Evolutionary conservation across 2,113 vertebrate species (phyloP).

Genomic region (Eleginops maclovinus): DNA sequence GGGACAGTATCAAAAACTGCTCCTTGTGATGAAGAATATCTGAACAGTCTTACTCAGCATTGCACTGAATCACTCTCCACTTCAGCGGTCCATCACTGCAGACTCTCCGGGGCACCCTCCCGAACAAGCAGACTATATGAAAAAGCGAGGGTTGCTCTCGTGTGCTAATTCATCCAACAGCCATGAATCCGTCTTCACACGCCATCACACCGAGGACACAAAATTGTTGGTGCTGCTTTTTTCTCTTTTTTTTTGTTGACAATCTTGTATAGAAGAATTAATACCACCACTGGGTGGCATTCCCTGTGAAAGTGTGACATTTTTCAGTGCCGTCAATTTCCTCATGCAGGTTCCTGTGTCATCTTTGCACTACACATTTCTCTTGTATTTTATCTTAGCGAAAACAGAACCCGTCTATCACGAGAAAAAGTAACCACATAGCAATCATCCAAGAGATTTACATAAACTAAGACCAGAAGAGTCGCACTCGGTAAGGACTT

Average conservation of each 20-base stretch:
- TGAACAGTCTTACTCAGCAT: slow-evolving; percentile 77
- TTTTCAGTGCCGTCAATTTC: slow-evolving; percentile 68
- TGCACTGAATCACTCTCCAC: slow-evolving; percentile 76
- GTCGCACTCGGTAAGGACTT: slow-evolving; percentile 46
- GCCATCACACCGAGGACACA: slow-evolving; percentile 58
- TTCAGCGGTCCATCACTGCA: slow-evolving; percentile 83
- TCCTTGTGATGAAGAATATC: slow-evolving; percentile 61
- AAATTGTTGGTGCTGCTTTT: slow-evolving; percentile 88
- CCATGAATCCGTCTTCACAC: slow-evolving; percentile 57
- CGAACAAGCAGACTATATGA: slow-evolving; percentile 42
- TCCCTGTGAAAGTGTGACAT: slow-evolving; percentile 67
- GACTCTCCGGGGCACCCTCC: slow-evolving; percentile 85
- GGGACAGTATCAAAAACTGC: slow-evolving; percentile 61
- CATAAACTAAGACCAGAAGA: slow-evolving; percentile 33
- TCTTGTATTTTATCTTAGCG: slow-evolving; percentile 42
- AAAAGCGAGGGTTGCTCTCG: slow-evolving; percentile 2
- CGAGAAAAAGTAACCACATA: slow-evolving; percentile 41
- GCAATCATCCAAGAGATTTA: slow-evolving; percentile 64
- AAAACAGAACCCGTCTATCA: slow-evolving; percentile 49
- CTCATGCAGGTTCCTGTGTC: slow-evolving; percentile 77
- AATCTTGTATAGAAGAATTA: slow-evolving; percentile 89
- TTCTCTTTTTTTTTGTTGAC: slow-evolving; percentile 85
- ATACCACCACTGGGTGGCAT: slow-evolving; percentile 63
- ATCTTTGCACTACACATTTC: slow-evolving; percentile 83
- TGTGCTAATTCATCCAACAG: slow-evolving; percentile 38